phyloP scores from a whole-genome alignment of 2,888 invertebrate genomes.

The Aleiodes leptofemur region DNA sequence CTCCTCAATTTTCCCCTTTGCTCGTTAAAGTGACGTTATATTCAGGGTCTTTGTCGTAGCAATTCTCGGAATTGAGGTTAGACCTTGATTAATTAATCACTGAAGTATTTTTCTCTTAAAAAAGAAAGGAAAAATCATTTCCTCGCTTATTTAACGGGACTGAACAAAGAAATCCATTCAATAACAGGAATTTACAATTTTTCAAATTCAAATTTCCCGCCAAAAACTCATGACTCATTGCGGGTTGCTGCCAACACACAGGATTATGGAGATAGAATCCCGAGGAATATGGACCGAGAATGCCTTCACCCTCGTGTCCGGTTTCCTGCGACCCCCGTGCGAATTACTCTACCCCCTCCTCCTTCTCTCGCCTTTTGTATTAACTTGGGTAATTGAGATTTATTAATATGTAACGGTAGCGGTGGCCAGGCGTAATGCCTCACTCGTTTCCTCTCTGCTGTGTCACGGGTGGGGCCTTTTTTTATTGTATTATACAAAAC shows the following conservation, averaged over 20 bases:
- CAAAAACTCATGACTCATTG: background rate
- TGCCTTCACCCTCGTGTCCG: constrained; percentile 43
- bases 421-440: constrained; percentile 58
- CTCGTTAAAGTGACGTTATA: constrained; percentile 34
- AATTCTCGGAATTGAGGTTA: constrained; percentile 42
- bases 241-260: too few relatives aligned
- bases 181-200: background rate
- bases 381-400: constrained; percentile 75
- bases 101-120: constrained; percentile 27
- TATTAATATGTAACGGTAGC: constrained; percentile 69
- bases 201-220: background rate
- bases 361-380: constrained; percentile 61
- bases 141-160: too few relatives aligned
- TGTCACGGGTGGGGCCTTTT: constrained; percentile 15
- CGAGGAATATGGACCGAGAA: constrained; percentile 18
- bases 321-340: constrained; percentile 18
- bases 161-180: too few relatives aligned
- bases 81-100: constrained; percentile 49
- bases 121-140: background rate
- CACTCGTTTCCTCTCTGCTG: constrained; percentile 55
- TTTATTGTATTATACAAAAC: constrained; percentile 36
- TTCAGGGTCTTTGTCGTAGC: constrained; percentile 18
- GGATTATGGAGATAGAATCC: background rate
- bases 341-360: constrained; percentile 24
- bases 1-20: constrained; percentile 16